phyloP scores from a whole-genome alignment of 2,113 vertebrate genomes.

The Etia nguti region DNA sequence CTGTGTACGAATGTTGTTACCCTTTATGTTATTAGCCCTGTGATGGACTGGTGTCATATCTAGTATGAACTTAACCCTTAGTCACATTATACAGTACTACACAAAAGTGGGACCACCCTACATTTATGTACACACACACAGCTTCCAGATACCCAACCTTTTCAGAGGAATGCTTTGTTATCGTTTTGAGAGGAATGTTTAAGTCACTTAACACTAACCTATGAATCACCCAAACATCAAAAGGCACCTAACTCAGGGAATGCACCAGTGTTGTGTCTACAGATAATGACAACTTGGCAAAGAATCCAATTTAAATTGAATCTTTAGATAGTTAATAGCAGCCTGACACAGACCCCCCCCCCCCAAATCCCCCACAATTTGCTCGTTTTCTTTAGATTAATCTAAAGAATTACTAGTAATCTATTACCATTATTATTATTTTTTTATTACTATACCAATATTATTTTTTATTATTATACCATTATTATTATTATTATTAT shows the following conservation, averaged over 20 bases:
- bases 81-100: background rate
- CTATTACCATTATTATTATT: background rate
- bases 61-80: background rate
- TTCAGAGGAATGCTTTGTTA: background rate
- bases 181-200: background rate
- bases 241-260: background rate
- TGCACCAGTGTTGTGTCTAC: background rate
- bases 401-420: background rate
- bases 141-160: background rate
- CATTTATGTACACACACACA: too few relatives aligned
- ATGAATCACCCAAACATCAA: background rate
- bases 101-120: background rate
- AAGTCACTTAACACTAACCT: background rate
- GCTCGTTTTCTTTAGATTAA: background rate
- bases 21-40: background rate
- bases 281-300: background rate
- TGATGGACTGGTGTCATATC: background rate
- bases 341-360: fast-evolving
- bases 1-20: background rate
- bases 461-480: too few relatives aligned
- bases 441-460: too few relatives aligned
- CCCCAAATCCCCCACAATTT: background rate
- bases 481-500: too few relatives aligned
- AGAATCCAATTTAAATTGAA: background rate
- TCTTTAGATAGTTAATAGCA: background rate